A percentile compares a stretch with the other conserved stretches of the same genome.
Conservation (phyloP, 1,140 invertebrate genomes). For the Cyphomyrmex costatus region DNA sequence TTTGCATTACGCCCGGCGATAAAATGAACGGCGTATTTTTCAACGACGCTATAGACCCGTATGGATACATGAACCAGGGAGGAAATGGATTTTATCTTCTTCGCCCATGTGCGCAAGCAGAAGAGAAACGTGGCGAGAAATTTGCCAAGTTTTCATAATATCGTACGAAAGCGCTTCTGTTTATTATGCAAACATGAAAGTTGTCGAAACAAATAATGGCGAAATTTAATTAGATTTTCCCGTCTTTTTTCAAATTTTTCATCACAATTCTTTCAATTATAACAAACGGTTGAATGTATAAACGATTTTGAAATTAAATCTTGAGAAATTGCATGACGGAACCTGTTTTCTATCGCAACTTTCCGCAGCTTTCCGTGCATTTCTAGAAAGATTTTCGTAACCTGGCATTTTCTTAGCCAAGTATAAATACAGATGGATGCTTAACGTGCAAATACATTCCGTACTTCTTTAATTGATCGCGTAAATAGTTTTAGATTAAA, state of each 20-base stretch:
- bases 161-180: slow-evolving; percentile 29
- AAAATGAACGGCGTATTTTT: slow-evolving; percentile 49
- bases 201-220: slow-evolving; percentile 7
- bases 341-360: not conserved
- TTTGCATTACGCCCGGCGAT: slow-evolving; percentile 40
- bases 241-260: not conserved
- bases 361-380: slow-evolving; percentile 9
- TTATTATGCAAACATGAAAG: slow-evolving; percentile 32
- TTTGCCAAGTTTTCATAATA: slow-evolving; percentile 24
- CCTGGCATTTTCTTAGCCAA: slow-evolving; percentile 21
- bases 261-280: slow-evolving; percentile 20
- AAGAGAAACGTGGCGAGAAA: slow-evolving; percentile 27
- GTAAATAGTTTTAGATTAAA: slow-evolving; percentile 40
- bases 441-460: slow-evolving; percentile 30
- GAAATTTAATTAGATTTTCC: slow-evolving; percentile 10
- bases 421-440: slow-evolving; percentile 20
- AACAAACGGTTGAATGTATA: not conserved
- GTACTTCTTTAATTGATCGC: not conserved
- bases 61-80: slow-evolving; percentile 25
- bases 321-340: not conserved
- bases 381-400: slow-evolving; percentile 15
- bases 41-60: not conserved
- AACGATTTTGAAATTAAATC: slow-evolving; percentile 28
- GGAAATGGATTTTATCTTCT: slow-evolving; percentile 50
- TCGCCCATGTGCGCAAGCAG: not conserved